A percentile compares a stretch with the other conserved stretches of the same genome.
These are phyloP conservation scores for Clarias macrocephalus DNA, from an alignment of 2,113 vertebrate species.

Conservation along the genomic window DNA sequence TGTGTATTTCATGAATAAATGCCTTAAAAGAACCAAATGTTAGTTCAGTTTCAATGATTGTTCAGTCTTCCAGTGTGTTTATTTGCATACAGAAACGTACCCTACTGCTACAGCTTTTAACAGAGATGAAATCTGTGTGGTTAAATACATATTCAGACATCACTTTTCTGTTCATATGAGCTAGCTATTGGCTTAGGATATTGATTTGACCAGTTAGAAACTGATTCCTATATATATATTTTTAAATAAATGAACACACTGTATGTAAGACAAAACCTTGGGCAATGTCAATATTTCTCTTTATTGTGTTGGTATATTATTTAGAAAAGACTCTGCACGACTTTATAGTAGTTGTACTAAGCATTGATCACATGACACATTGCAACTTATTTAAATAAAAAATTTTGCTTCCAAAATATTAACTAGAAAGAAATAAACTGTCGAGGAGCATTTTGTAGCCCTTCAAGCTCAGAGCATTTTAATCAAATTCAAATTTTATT, in stretches of 20 bases:
- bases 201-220: no score
- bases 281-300: slow-evolving; percentile 4
- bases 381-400: not conserved
- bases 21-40: slow-evolving; percentile 68
- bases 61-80: not conserved
- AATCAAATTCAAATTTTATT: no score
- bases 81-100: slow-evolving; percentile 26
- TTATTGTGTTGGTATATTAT: not conserved
- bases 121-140: not conserved
- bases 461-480: no score
- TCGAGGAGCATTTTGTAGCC: not conserved
- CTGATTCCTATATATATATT: not conserved
- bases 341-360: not conserved
- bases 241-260: not conserved
- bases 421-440: not conserved
- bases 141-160: not conserved
- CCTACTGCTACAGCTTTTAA: not conserved
- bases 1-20: slow-evolving; percentile 84
- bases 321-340: not conserved
- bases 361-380: not conserved
- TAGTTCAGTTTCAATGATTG: not conserved
- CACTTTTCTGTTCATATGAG: not conserved
- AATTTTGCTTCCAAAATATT: not conserved
- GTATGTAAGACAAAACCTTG: not conserved
- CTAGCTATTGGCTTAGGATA: no score